Evolutionary conservation across 1,140 invertebrate genomes (phyloP), one percentile per base, ranked within the genome.

Genomic region (Trypoxylus dichotomus): DNA sequence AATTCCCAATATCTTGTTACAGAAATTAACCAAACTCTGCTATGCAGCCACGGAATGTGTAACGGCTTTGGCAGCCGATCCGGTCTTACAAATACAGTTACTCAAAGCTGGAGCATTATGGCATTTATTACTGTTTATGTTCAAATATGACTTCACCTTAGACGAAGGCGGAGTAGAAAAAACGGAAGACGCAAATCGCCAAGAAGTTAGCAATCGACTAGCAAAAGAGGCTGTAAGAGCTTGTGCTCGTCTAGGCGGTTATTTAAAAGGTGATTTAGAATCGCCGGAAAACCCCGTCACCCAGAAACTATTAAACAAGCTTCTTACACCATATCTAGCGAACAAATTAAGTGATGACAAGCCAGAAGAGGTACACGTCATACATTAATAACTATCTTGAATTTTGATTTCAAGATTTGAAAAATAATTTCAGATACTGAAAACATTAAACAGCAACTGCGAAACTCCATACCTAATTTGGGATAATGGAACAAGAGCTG

Each of bases 121-220:
- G 94, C 96, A 98, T 84, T 86, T 99, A 29, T 85, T 99, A 73
- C 90, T 94, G 0, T 95, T 95, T 82, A 92, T 97, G 83, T 98
- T 99, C 86, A 93, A 94, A 63, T 99, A 99, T 85, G 98, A 99
- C 88, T 99, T 95, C 86, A 99, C 98, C 0, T 88, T 99, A 77
- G 96, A 98, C 77, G 98, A 99, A 88, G 96, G 97, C 76, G 98
- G 97, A 0, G 94, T 99, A 15, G 93, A 97, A 84, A 89, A 93
- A 77, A 92, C 90, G 80, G 93, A 95, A 84, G 93, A 94, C 37
- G 91, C 93, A 5, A 99, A 98, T 80, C 84, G 87, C 63, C 91
- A 98, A 90, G 95, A 98, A 88, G 90, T 97, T 10, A 92, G 94
- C 8, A 99, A 99, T 87, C 92, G 94, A 82, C 88, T 99, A 79